Evolutionary conservation across 2,888 invertebrate genomes (phyloP), one percentile per base, ranked within the genome.

Genomic region (Buathra laborator): DNA sequence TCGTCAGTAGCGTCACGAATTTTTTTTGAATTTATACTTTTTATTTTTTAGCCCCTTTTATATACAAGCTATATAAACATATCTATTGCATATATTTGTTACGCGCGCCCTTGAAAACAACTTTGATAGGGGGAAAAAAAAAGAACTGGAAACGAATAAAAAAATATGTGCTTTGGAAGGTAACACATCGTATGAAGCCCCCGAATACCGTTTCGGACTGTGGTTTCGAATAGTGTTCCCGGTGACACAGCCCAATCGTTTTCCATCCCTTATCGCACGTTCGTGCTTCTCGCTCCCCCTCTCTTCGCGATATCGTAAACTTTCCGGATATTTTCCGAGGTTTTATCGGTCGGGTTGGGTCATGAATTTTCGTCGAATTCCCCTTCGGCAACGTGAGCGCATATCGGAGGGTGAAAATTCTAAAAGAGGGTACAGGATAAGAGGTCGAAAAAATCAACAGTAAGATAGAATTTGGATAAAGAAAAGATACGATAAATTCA

Each of bases 311-410:
- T 79, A 74, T 82, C 84, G 80, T 84, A 86, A 86, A 86, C 76
- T 74, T 80, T 78, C 74, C 44, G 67, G 80, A 82, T 84, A 82
- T 80, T 82, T 77, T 77, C 81, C 76, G 32, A 71, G 70, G 77
- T 79, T 81, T 86, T 86, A 86, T 86, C 83, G 56, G 56, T 53
- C 62, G 29, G 68, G 37, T 66, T 37, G 56, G 75, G 70, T 81
- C 81, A 75, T 84, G 86, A 86, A 86, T 86, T 86, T 81, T 70
- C 75, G 68, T 62, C 59, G 72, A 66, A 76, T 72, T 56, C 56
- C 24, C 64, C 74, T 76, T 53, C 48, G 48, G 68, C 16, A 44
- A 75, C 43, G 53, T 56, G 12, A 44, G 48, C 48, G 81, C 19
- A 43, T 37, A 72, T 14, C 9, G 16, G 16, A 48, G 48, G 59